A percentile compares a stretch with the other conserved stretches of the same genome.
Evolutionary conservation across 2,113 vertebrate genomes (phyloP).

Genomic region (Cathartes aura): DNA sequence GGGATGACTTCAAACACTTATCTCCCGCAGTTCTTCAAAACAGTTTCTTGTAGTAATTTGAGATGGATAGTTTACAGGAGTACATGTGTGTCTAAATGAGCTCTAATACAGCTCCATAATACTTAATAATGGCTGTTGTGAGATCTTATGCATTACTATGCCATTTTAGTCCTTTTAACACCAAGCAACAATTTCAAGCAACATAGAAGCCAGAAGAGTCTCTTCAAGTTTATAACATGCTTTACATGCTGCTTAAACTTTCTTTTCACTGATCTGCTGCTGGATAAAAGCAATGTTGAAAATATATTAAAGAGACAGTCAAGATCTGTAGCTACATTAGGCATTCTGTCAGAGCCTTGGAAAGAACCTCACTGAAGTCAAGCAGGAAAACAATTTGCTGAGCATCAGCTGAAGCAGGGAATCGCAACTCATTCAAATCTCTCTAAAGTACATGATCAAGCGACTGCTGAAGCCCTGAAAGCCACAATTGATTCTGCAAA

Average conservation of each 20-base stretch:
- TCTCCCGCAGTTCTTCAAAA: background rate
- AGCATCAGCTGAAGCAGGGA: conserved; percentile 8
- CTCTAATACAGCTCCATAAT: background rate
- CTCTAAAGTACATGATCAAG: background rate
- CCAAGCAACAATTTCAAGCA: background rate
- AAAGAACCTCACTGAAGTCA: conserved; percentile 4
- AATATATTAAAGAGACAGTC: conserved; percentile 24
- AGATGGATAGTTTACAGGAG: background rate
- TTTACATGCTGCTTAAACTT: background rate
- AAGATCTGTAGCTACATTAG: conserved; percentile 4
- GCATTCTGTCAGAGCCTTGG: conserved; percentile 31
- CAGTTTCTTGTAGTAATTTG: background rate
- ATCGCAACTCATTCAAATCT: background rate
- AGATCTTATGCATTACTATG: background rate
- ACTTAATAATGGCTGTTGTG: background rate
- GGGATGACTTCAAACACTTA: background rate
- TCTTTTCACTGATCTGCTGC: background rate
- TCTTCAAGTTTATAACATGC: background rate
- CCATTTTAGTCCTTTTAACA: background rate
- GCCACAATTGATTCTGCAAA: background rate
- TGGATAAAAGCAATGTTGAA: background rate
- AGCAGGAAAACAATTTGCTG: conserved; percentile 33
- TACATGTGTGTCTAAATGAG: background rate
- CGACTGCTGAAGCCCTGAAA: conserved; percentile 4
- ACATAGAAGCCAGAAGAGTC: background rate